Percentiles rank a stretch among this genome's conserved stretches.
These are phyloP conservation scores for Tetraneura akinire DNA, from an alignment of 1,140 invertebrate species.

Conservation along the genomic window DNA sequence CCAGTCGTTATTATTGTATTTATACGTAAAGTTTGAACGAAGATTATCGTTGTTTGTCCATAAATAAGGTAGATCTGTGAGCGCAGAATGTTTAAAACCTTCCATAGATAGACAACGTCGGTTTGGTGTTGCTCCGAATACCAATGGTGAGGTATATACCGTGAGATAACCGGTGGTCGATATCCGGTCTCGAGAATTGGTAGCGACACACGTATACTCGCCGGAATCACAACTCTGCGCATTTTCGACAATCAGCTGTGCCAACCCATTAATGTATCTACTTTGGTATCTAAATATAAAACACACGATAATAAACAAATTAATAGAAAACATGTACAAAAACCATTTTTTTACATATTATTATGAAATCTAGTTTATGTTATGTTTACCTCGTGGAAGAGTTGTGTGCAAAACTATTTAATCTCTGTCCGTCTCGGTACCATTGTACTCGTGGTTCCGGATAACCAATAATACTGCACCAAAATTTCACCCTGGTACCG, in stretches of 20 bases:
- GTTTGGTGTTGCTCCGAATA: not conserved
- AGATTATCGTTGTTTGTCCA: not conserved
- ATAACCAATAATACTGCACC: conserved; percentile 80
- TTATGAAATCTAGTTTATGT: not conserved
- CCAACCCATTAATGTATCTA: conserved; percentile 65
- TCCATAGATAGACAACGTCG: not conserved
- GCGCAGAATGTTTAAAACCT: not conserved
- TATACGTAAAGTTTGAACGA: not conserved
- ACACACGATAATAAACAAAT: not conserved
- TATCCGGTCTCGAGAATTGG: conserved; percentile 72
- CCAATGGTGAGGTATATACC: conserved; percentile 59
- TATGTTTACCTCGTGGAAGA: not conserved
- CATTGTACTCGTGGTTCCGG: conserved; percentile 79
- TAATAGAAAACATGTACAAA: too few relatives aligned
- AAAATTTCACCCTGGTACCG: conserved; percentile 74
- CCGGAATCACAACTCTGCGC: conserved; percentile 69
- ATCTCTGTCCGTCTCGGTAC: conserved; percentile 71
- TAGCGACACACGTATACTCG: conserved; percentile 74
- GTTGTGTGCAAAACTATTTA: conserved; percentile 22
- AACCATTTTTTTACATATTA: too few relatives aligned
- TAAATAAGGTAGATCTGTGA: not conserved
- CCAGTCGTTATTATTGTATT: not conserved
- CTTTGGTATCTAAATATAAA: conserved; percentile 50
- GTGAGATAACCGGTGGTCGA: conserved; percentile 71
- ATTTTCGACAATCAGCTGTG: conserved; percentile 73